Base-by-base conservation (phyloP, 2,888 invertebrate genomes). In the Eudemis profundana region DNA sequence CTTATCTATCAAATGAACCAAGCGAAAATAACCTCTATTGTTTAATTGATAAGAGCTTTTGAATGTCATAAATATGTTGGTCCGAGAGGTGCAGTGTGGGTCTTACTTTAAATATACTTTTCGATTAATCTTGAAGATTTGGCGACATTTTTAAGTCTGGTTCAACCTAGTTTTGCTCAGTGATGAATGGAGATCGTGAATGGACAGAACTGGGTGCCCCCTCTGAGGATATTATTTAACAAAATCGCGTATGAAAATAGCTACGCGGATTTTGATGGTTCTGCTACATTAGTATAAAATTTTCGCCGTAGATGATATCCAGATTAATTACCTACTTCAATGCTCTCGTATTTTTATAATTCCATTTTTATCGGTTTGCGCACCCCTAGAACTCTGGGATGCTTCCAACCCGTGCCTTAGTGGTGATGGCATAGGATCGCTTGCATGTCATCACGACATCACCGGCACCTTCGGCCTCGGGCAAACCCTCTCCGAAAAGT, bases 101-200 rank as follows among this genome's bases (percentile, higher is more conserved):
- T 40, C 60, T 50, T 1, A 19, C 8, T 40, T 40, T 60, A 60
- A 60, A 60, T 50, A 40, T 40, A 56, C 29, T 44, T n/a, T 56
- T 27, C 21, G 15, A 23, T 21, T 10, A 23, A 40, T 44, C 42
- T 56, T 56, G 29, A 19, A 29, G 56, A 56, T 56, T 44, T 44
- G 29, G 56, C 56, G n/a, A 42, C n/a, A 27, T 4, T 56, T 44
- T 42, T 29, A 29, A 29, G 56, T 5, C n/a, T 21, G n/a, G 4
- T 29, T 42, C 19, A 10, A 17, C 44, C 44, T 56, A 56, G 29
- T 44, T 56, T 56, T 40, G 23, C 5, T 40, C 8, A 53, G 27
- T 19, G 17, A 56, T 29, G 42, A 44, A 54, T 54, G 54, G 17
- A 12, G 5, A 50, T 33, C 8, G 33, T 36, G 29, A n/a, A 17